Evolutionary conservation across 1,140 invertebrate species (phyloP).

Genomic region (Aleiodes sp.): DNA sequence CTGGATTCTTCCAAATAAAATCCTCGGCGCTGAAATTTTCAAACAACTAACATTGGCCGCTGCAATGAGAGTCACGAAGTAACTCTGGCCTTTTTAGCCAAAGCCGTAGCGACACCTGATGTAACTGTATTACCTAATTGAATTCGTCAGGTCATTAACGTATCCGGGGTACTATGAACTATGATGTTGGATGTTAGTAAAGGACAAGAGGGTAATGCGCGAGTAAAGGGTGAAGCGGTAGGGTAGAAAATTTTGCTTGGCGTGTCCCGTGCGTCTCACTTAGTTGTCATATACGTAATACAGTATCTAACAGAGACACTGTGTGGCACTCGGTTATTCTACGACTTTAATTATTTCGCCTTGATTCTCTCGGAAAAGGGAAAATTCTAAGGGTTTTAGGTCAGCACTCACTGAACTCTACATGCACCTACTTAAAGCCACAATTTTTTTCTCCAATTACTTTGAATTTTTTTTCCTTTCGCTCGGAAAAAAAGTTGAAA

Average conservation of each 20-base stretch:
- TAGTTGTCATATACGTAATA: background rate
- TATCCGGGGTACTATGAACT: background rate
- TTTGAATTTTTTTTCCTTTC: no score
- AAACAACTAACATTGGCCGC: background rate
- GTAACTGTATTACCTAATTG: constrained; percentile 29
- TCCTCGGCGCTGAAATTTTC: constrained; percentile 13
- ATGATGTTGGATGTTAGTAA: constrained; percentile 2
- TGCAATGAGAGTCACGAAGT: background rate
- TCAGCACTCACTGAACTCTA: background rate
- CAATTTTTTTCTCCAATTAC: background rate
- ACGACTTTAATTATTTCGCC: constrained; percentile 1
- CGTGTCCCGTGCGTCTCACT: constrained; percentile 2
- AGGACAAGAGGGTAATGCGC: no score
- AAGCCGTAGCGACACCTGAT: constrained; percentile 15
- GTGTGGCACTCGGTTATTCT: background rate
- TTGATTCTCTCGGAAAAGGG: background rate
- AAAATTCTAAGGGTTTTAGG: background rate
- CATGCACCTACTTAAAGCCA: background rate
- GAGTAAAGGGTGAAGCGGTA: background rate
- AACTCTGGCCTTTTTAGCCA: constrained; percentile 5
- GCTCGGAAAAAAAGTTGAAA: no score
- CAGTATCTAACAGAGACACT: background rate
- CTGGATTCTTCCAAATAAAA: constrained; percentile 18
- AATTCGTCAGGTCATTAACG: constrained; percentile 23
- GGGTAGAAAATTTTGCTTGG: background rate